Evolutionary conservation across 2,797 vertebrate species (phyloP), one percentile per base, ranked within the genome.

Genomic region (Pangasius djambal): DNA sequence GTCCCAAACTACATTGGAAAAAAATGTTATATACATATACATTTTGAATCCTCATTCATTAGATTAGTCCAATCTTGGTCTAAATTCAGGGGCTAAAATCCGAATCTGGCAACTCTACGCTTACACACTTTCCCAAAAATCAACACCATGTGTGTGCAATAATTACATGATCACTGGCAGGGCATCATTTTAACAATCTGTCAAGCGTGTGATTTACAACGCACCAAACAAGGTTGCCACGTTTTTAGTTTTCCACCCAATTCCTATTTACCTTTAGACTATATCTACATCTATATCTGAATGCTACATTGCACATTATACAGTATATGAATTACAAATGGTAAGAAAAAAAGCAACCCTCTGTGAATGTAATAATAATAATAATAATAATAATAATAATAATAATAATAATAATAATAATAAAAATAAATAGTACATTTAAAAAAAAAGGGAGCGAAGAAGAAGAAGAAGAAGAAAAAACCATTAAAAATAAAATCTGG

Each of bases 161-260:
- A 85, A 85, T 85, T 52, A 69, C 63, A 69, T 69, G 63, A 69
- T 85, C 44, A 34, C 83, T 85, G 83, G 18, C 63, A 50, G 40
- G 28, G 25, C 61, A 48, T 44, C 63, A 67, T 84, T 69, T 84
- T 84, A 52, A 48, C 61, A 50, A 85, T 67, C 63, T 85, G 44
- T 85, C 83, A 50, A 31, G 28, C 37, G 15, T 67, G 61, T 31
- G 12, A 84, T 67, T 84, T 84, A 84, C 25, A 70, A 52, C 10
- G 5, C 48, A 85, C 18, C 16, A 70, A 34, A 25, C n/a, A 55
- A 10, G n/a, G 83, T 85, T 85, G 63, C 63, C 44, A 85, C 5
- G 44, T 67, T 15, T 31, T 6, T 0, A 2, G 20, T 22, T 34
- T 34, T 31, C 5, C 2, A 15, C 9, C 1, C 0, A 9, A 15